Conservation (phyloP, 1,140 invertebrate genomes). For the Apocrypta bakeri region DNA sequence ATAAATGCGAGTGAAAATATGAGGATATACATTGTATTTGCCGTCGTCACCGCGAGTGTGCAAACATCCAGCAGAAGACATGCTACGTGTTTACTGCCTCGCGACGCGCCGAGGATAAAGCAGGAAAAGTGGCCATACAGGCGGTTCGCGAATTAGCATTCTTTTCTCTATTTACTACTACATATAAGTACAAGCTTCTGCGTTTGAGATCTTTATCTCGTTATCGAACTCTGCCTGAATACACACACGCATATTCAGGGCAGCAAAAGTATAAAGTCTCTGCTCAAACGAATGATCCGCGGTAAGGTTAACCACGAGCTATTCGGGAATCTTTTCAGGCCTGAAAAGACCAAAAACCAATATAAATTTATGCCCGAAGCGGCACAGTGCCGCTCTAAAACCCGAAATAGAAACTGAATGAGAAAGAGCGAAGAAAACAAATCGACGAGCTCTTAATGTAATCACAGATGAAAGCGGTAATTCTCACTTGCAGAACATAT, state of each 20-base stretch:
- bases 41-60: background rate
- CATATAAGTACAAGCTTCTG: no score
- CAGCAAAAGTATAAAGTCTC: background rate
- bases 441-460: no score
- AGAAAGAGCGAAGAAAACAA: no score
- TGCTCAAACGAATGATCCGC: no score
- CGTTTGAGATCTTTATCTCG: background rate
- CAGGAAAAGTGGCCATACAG: background rate
- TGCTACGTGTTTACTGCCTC: background rate
- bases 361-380: no score
- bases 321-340: background rate
- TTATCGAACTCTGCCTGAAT: background rate
- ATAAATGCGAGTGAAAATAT: background rate
- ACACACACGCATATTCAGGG: background rate
- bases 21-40: background rate
- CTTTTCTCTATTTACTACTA: background rate
- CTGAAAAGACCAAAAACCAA: background rate
- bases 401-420: no score
- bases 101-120: background rate
- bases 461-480: background rate
- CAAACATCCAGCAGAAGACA: background rate
- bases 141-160: background rate
- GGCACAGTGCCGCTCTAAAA: background rate
- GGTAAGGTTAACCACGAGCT: background rate
- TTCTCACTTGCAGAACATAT: background rate